These are phyloP conservation scores for Strigamia crassipes DNA, from an alignment of 2,888 invertebrate genomes.

Conservation along the genomic window DNA sequence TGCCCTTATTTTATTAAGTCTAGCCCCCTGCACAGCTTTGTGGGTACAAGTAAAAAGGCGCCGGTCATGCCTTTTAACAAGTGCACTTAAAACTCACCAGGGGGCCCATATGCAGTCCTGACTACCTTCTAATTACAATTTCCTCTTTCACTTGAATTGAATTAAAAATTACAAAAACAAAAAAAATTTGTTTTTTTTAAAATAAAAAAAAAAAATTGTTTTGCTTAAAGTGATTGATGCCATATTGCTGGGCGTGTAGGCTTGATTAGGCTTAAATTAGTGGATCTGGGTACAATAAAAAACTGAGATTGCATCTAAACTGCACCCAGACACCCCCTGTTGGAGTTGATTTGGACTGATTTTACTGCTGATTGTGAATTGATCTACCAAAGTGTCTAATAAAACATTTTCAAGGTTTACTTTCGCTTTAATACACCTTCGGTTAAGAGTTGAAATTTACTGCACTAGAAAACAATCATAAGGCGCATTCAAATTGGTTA, in stretches of 20 bases:
- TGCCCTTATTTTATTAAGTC: slow-evolving; percentile 30
- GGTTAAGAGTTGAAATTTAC: neutral
- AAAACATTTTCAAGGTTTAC: slow-evolving; percentile 4
- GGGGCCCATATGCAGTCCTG: neutral
- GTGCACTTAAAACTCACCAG: neutral
- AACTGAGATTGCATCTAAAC: neutral
- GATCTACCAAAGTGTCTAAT: neutral
- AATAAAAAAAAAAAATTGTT: neutral
- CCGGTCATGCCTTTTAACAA: slow-evolving; percentile 19
- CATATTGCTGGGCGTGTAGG: neutral
- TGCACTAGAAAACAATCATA: too few species aligned
- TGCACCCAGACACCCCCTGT: neutral
- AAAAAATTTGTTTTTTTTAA: neutral
- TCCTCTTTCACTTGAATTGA: neutral
- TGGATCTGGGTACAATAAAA: neutral
- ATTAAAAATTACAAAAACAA: neutral
- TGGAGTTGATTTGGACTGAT: slow-evolving; percentile 2
- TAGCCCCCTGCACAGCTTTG: slow-evolving; percentile 12
- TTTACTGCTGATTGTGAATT: neutral
- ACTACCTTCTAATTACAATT: slow-evolving; percentile 2
- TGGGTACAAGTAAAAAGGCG: slow-evolving; percentile 31
- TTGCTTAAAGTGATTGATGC: neutral
- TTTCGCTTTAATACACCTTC: neutral
- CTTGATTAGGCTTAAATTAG: neutral
- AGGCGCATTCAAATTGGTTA: too few species aligned